These are phyloP conservation scores for Tribolium castaneum DNA, from an alignment of 1,140 invertebrate genomes.

Conservation along the genomic window DNA sequence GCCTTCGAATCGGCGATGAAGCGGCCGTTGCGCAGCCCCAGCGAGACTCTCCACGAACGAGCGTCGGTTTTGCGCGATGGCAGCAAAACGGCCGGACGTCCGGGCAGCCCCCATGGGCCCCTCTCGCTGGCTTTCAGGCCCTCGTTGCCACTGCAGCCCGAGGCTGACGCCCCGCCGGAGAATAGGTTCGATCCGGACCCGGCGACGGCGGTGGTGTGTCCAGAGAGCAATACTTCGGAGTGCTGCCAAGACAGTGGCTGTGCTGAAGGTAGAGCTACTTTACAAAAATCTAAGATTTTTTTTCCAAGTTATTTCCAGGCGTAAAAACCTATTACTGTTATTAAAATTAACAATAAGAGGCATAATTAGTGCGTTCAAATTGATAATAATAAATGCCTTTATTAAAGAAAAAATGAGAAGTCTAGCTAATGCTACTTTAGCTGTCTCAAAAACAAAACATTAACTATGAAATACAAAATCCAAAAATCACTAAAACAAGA, in stretches of 20 bases:
- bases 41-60: conserved; percentile 65
- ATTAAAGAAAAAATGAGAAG: too few relatives aligned
- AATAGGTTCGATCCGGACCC: conserved; percentile 60
- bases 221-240: conserved; percentile 58
- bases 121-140: conserved; percentile 59
- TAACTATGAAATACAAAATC: too few relatives aligned
- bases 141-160: conserved; percentile 58
- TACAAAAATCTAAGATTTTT: too few relatives aligned
- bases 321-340: too few relatives aligned
- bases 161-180: conserved; percentile 59
- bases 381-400: too few relatives aligned
- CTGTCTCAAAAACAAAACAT: too few relatives aligned
- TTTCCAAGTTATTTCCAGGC: too few relatives aligned
- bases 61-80: conserved; percentile 77
- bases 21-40: conserved; percentile 66
- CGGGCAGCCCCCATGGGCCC: conserved; percentile 58
- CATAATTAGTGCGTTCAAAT: too few relatives aligned
- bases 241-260: conserved; percentile 63
- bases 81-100: conserved; percentile 67
- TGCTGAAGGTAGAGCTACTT: conserved; percentile 64
- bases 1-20: conserved; percentile 66
- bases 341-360: too few relatives aligned
- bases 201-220: conserved; percentile 61
- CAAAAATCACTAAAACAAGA: too few relatives aligned
- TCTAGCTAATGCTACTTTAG: too few relatives aligned